A percentile compares a stretch with the other conserved stretches of the same genome.
Conservation (phyloP, 2,797 vertebrate genomes). For the Darevskia nairensis region DNA sequence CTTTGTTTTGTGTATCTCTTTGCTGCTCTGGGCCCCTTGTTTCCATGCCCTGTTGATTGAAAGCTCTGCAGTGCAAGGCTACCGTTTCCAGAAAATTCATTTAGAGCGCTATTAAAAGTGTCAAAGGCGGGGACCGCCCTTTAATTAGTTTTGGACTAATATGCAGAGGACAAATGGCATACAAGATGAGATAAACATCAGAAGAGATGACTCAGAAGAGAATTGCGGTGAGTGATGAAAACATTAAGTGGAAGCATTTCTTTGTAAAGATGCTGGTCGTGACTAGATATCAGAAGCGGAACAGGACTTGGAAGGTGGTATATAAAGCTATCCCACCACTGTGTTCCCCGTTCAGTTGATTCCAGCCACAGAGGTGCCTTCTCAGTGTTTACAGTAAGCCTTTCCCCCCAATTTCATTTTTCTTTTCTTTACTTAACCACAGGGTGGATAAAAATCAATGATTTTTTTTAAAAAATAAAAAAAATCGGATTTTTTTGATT, state of each 20-base stretch:
- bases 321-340: background rate
- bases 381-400: background rate
- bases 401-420: background rate
- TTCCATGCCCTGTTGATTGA: background rate
- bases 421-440: too few species aligned
- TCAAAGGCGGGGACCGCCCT: too few species aligned
- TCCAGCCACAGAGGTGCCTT: too few species aligned
- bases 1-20: too few species aligned
- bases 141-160: background rate
- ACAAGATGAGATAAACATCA: background rate
- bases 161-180: background rate
- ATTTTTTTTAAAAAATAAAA: too few species aligned
- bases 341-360: background rate
- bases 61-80: background rate
- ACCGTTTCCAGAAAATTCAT: background rate
- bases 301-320: background rate
- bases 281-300: background rate
- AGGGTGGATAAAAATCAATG: too few species aligned
- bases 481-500: too few species aligned
- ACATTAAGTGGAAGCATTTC: background rate
- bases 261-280: background rate
- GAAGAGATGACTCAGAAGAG: background rate
- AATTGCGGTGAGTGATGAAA: background rate
- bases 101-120: background rate
- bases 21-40: too few species aligned